Conservation (phyloP, 2,797 vertebrate species). For the Podarcis lilfordi region DNA sequence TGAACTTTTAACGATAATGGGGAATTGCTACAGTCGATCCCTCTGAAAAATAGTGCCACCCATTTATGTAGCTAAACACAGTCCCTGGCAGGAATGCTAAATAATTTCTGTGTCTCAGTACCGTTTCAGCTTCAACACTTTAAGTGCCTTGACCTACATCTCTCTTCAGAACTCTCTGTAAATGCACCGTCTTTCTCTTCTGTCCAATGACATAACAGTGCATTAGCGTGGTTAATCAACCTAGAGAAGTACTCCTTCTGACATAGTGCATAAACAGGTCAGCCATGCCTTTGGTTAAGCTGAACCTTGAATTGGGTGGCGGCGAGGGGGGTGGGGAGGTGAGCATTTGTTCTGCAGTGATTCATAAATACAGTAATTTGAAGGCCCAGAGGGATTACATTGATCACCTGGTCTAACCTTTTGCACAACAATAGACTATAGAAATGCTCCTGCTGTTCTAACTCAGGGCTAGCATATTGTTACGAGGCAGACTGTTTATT, state of each 20-base stretch:
- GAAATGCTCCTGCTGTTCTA: neutral
- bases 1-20: conserved; percentile 6
- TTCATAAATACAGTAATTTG: conserved; percentile 12
- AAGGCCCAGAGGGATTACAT: neutral
- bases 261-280: conserved; percentile 28
- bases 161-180: conserved; percentile 2
- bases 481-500: neutral
- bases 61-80: neutral
- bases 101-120: conserved; percentile 8
- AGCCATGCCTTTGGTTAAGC: conserved; percentile 1
- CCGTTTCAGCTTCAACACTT: conserved; percentile 18
- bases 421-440: neutral
- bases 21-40: neutral
- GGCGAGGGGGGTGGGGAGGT: neutral
- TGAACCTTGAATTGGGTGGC: neutral
- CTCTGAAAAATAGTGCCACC: neutral
- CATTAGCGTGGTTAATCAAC: conserved; percentile 31
- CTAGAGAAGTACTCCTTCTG: conserved; percentile 21
- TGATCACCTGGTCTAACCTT: conserved; percentile 11
- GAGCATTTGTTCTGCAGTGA: conserved; percentile 19
- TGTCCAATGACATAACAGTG: conserved; percentile 30
- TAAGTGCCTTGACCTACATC: conserved; percentile 41
- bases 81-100: conserved; percentile 22
- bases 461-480: neutral
- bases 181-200: conserved; percentile 26